Conservation (phyloP, 2,888 invertebrate species). For the Junonia oenone region DNA sequence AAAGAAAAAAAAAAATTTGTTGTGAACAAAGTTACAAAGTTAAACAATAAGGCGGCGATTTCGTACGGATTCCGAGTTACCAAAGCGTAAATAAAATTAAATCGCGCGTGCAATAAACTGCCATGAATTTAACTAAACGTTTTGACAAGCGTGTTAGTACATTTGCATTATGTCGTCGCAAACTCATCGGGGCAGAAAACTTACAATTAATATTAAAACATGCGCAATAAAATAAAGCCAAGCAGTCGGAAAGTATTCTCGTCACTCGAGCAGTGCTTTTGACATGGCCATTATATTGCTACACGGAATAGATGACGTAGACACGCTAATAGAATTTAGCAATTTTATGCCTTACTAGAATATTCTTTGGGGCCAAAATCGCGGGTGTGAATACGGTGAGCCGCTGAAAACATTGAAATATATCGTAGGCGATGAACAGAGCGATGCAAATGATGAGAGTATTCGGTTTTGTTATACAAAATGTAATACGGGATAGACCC, state of each 20-base stretch:
- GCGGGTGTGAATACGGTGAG: slow-evolving; percentile 30
- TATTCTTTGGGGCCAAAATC: slow-evolving; percentile 23
- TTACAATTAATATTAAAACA: slow-evolving; percentile 77
- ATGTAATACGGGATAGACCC: slow-evolving; percentile 24
- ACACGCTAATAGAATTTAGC: slow-evolving; percentile 5
- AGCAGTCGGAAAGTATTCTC: slow-evolving; percentile 70
- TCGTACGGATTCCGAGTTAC: slow-evolving; percentile 22
- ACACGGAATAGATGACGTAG: slow-evolving; percentile 22
- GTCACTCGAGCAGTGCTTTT: slow-evolving; percentile 64
- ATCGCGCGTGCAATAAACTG: slow-evolving; percentile 34
- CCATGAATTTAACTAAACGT: slow-evolving; percentile 51
- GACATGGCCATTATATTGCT: slow-evolving; percentile 67
- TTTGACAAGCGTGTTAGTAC: slow-evolving; percentile 48
- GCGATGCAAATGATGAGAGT: slow-evolving; percentile 54
- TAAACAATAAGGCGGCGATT: neutral
- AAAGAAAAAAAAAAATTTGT: slow-evolving; percentile 9
- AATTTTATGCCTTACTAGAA: slow-evolving; percentile 30
- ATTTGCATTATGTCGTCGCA: slow-evolving; percentile 54
- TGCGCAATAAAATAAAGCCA: slow-evolving; percentile 72
- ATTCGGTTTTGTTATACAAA: slow-evolving; percentile 44
- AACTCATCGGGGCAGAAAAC: slow-evolving; percentile 58
- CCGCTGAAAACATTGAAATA: slow-evolving; percentile 36
- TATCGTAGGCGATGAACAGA: slow-evolving; percentile 42
- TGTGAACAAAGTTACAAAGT: neutral
- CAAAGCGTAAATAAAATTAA: slow-evolving; percentile 22